Evolutionary conservation across 2,888 invertebrate species (phyloP).

Genomic region (Schizaphis graminum): DNA sequence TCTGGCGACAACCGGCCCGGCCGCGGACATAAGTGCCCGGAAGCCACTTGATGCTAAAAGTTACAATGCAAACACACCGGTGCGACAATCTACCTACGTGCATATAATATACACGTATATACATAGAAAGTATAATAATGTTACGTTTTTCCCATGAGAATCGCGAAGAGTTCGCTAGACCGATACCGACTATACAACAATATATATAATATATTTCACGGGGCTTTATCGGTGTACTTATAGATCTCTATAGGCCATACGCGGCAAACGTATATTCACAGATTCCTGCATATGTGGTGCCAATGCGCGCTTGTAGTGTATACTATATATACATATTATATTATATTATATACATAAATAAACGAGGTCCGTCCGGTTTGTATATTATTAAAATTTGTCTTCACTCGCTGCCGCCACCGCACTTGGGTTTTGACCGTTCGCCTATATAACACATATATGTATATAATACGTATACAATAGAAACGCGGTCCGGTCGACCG

Average conservation of each 20-base stretch:
- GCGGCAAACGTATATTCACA: not conserved
- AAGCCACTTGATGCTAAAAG: constrained; percentile 65
- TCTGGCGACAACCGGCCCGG: constrained; percentile 47
- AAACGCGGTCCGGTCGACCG: constrained; percentile 47
- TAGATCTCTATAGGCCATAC: not conserved
- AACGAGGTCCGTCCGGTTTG: constrained; percentile 48
- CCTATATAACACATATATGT: not conserved
- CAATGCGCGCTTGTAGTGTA: too few relatives aligned
- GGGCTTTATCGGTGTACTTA: not conserved
- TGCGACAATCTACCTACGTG: constrained; percentile 8
- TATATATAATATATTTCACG: not conserved
- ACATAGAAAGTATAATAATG: not conserved
- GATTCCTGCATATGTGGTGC: not conserved
- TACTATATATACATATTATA: not conserved
- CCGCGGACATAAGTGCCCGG: constrained; percentile 43
- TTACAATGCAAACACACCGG: constrained; percentile 63
- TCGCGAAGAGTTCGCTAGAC: not conserved
- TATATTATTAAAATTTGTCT: constrained; percentile 9
- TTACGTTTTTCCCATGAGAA: constrained; percentile 59
- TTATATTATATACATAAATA: not conserved
- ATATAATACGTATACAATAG: constrained; percentile 3
- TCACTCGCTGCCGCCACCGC: not conserved
- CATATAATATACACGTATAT: not conserved
- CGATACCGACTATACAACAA: not conserved
- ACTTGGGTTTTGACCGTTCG: constrained; percentile 53